Conservation (phyloP, 2,888 invertebrate species). For the Cacoxenus indagator region DNA sequence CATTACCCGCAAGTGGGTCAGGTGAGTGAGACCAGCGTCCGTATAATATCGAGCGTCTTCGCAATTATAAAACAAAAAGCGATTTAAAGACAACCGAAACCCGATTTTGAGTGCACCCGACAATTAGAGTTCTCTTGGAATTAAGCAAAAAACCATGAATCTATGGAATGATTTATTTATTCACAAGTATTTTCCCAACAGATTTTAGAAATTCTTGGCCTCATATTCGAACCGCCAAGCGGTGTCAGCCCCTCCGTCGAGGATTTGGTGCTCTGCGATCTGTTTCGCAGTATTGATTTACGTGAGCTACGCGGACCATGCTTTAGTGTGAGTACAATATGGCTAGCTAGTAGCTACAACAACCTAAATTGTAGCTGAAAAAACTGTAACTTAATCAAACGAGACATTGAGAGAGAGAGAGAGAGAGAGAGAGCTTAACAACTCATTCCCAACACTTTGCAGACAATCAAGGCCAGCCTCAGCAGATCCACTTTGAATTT, state of each 20-base stretch:
- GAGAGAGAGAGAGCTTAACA: no score
- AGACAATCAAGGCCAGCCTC: conserved; percentile 71
- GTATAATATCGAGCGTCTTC: not conserved
- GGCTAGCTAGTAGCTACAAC: no score
- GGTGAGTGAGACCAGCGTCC: no score
- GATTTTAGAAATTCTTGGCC: conserved; percentile 84
- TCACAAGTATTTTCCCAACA: conserved; percentile 54
- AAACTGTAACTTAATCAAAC: no score
- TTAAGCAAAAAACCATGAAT: no score
- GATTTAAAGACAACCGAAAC: not conserved
- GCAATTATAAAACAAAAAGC: not conserved
- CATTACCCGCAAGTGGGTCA: conserved; percentile 79
- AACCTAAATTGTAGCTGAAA: no score
- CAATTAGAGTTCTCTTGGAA: no score
- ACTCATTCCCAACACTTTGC: conserved; percentile 22
- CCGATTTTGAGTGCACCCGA: no score
- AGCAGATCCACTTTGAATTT: conserved; percentile 70
- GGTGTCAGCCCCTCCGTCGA: conserved; percentile 81
- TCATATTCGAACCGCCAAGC: conserved; percentile 81
- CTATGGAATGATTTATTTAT: not conserved
- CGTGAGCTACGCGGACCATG: conserved; percentile 89
- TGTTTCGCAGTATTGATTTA: conserved; percentile 90
- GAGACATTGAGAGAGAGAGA: no score
- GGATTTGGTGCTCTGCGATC: conserved; percentile 84
- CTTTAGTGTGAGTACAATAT: conserved; percentile 75